Evolutionary conservation across 2,113 vertebrate genomes (phyloP), one percentile per base, ranked within the genome.

Genomic region (Microcebus murinus): DNA sequence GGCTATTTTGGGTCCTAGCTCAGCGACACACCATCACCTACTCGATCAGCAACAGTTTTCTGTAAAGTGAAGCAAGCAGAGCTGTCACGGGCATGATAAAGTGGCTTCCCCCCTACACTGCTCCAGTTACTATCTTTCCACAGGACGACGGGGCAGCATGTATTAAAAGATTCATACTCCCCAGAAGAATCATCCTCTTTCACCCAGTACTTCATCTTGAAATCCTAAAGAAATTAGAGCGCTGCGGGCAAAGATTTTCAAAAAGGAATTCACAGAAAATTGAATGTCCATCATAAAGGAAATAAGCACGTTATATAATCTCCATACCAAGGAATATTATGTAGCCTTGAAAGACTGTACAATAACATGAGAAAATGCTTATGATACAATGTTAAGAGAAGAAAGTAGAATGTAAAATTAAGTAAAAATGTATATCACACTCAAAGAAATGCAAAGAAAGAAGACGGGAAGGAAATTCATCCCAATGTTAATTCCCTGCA

Each of bases 171-270:
- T 13, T 87, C 25, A 9, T 15, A 36, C 23, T 52, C 82, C 27
- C 65, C 52, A 5, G 25, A 81, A 76, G 17, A 48, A 10, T 25
- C 45, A n/a, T 57, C 20, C 11, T 13, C 20, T 79, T 84, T 82
- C 12, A 18, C 20, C 11, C 67, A 29, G 2, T 42, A 71, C 65
- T 39, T 80, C 68, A 34, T 65, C 92, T 59, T 31, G 83, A 96
- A 94, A 3, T 36, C 70, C 76, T 88, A 67, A 83, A 92, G 91
- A 92, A 96, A 88, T 18, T 14, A 82, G 86, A 84, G 63, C 31
- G 3, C 48, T 45, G 21, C 23, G 55, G 57, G 83, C 82, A 95
- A 96, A 96, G 84, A 95, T 92, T 76, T 71, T 45, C 17, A 34
- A 87, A 68, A 84, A 71, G 61, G 59, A 55, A 91, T 63, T 77